Percentiles rank a stretch among this genome's conserved stretches.
Evolutionary conservation across 2,113 vertebrate species (phyloP).

Genomic region (Turnix velox): DNA sequence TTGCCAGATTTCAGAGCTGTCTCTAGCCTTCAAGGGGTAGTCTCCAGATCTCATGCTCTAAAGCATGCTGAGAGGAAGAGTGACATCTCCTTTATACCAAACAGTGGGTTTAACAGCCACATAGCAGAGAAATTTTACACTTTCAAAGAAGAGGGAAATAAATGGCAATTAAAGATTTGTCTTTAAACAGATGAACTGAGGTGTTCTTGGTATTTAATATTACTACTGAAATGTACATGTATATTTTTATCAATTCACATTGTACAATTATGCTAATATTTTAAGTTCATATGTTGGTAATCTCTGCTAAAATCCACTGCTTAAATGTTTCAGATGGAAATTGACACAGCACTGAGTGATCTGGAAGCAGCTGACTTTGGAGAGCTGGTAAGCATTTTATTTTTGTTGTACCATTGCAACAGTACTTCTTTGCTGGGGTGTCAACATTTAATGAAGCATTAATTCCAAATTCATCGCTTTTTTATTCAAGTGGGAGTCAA

Average conservation of each 20-base stretch:
- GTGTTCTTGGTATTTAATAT: background rate
- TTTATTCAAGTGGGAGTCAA: background rate
- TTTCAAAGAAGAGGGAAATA: background rate
- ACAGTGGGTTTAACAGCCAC: background rate
- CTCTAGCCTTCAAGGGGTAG: background rate
- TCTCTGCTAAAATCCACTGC: background rate
- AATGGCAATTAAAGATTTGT: background rate
- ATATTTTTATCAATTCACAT: background rate
- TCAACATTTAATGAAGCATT: background rate
- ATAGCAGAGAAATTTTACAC: background rate
- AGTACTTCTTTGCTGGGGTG: background rate
- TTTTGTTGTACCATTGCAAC: background rate
- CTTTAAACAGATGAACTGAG: background rate
- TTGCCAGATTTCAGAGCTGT: conserved; percentile 44
- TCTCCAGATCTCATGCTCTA: conserved; percentile 4
- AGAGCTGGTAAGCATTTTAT: conserved; percentile 83
- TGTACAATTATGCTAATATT: background rate
- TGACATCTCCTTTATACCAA: conserved; percentile 24
- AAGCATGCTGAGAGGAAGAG: background rate
- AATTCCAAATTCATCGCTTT: background rate
- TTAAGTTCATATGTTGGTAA: background rate
- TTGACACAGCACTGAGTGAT: conserved; percentile 88
- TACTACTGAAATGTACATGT: background rate
- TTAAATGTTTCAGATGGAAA: conserved; percentile 79
- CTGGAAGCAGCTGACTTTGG: conserved; percentile 95